Conservation (phyloP, 2,113 vertebrate genomes). For the Pygoscelis antarcticus region DNA sequence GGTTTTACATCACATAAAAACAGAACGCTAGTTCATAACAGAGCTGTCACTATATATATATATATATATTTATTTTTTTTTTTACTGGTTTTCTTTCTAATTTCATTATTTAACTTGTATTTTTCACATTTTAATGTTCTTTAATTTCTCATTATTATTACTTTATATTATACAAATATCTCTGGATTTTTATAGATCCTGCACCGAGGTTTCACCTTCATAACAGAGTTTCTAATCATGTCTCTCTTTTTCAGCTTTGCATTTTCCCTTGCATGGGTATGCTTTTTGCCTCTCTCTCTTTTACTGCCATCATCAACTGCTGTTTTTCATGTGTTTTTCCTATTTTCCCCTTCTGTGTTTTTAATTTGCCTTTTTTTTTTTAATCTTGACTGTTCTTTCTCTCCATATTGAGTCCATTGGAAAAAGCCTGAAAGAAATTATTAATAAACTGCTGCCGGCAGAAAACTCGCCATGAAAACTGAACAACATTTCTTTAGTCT, state of each 20-base stretch:
- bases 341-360: not conserved
- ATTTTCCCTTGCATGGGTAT: not conserved
- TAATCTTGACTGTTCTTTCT: not conserved
- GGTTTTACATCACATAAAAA: conserved; percentile 24
- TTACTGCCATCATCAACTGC: not conserved
- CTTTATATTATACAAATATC: not conserved
- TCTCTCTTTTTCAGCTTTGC: not conserved
- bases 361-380: not conserved
- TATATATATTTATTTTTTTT: not conserved
- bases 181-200: not conserved
- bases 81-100: not conserved
- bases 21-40: not conserved
- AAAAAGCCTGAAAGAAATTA: not conserved
- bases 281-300: not conserved
- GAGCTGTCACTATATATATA: not conserved
- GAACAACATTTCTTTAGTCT: not conserved
- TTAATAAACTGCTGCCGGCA: not conserved
- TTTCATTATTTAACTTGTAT: not conserved
- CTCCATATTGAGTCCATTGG: not conserved
- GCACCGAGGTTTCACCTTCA: not conserved
- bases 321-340: not conserved
- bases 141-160: not conserved
- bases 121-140: not conserved
- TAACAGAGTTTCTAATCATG: not conserved
- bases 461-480: not conserved